Conservation (phyloP, 1,140 invertebrate species). For the Conopomorpha cramerella region DNA sequence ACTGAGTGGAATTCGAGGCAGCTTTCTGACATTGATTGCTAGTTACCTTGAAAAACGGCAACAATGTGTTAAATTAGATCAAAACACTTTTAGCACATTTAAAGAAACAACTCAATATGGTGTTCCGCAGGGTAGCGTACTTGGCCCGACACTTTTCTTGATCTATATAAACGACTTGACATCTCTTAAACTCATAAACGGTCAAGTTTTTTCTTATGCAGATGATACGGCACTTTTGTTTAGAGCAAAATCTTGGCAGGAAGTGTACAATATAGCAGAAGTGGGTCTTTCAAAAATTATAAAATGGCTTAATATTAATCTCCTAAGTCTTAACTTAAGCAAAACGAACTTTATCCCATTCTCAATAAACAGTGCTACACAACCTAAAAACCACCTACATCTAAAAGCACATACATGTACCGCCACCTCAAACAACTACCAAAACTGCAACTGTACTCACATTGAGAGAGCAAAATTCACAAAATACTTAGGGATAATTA, state of each 20-base stretch:
- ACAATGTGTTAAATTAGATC: conserved; percentile 3
- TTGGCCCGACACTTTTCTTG: conserved; percentile 4
- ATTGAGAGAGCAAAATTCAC: too few species aligned
- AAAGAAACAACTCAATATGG: neutral
- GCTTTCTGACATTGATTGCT: neutral
- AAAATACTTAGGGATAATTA: too few species aligned
- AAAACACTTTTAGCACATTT: too few species aligned
- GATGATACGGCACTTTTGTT: conserved; percentile 3
- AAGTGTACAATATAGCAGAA: conserved; percentile 1
- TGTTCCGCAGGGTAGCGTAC: conserved; percentile 5
- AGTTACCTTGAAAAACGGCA: conserved; percentile 1
- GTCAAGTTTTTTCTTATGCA: neutral
- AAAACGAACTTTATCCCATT: conserved; percentile 7
- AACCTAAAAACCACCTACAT: too few species aligned
- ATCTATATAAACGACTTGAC: conserved; percentile 3
- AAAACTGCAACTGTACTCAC: too few species aligned
- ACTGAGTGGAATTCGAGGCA: neutral
- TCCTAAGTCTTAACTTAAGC: conserved; percentile 7
- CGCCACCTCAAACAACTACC: too few species aligned
- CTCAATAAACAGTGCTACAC: neutral
- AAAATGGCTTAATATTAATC: conserved; percentile 6
- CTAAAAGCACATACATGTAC: too few species aligned
- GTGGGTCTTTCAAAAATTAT: conserved; percentile 1
- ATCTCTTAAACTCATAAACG: neutral
- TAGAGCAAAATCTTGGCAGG: conserved; percentile 3